Evolutionary conservation across 1,140 invertebrate species (phyloP), one percentile per base, ranked within the genome.

Genomic region (Musca vetustissima): DNA sequence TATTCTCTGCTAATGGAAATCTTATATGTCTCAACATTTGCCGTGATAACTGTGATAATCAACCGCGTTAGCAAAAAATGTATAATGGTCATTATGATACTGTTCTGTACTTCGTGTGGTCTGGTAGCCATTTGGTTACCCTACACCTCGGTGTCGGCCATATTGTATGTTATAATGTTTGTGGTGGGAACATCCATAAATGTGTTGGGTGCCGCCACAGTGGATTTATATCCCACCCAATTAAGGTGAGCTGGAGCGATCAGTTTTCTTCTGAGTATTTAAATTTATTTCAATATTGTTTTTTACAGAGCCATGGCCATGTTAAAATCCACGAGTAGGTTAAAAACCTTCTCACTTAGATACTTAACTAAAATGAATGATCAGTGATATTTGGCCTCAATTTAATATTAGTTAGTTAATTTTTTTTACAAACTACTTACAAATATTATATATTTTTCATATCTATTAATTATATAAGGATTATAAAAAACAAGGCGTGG

Each of bases 211-310:
- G 71, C 76, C 14, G 71, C 73, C 6, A 74, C 76, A 14, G 76
- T 80, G 4, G 78, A 81, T 55, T 48, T 81, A 21, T 78, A 74
- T 69, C 79, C 79, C 17, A 81, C 79, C 19, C 57, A 78, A 64
- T 69, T 81, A 57, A 72, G 75, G 72, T 74, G 66, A 43, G 61
- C 21, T 21, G 9, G 1, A 36, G n/a, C 36, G 14, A 55, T 28
- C 14, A 13, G 8, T 64, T 14, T 19, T 1, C 19, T 36, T 36
- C 43, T 28, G 8, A 28, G n/a, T n/a, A 52, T 55, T 55, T 55
- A 52, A 49, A 43, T 24, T 65, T 25, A 24, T 19, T 11, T 57
- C 66, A 22, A 36, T 17, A 32, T n/a, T 19, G 1, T 25, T n/a
- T 32, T 21, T 64, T 50, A 1, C 47, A 74, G 73, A 65, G 69